Base-by-base conservation (phyloP, 2,888 invertebrate species). In the Toxonevra muliebris region DNA sequence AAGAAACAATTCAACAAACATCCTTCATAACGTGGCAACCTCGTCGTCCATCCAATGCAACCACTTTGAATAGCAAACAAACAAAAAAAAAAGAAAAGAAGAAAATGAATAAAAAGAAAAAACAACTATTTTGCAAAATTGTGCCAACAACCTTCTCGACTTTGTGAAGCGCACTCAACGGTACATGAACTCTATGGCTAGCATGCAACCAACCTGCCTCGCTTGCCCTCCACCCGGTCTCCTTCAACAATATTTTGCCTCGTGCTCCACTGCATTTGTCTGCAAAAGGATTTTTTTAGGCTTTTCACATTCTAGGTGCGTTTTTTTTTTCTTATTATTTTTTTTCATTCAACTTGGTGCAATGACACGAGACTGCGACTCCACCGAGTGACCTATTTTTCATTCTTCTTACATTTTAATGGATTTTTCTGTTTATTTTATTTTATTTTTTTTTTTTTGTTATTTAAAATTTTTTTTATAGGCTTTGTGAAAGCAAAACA, bases 321-420 rank as follows among this genome's bases (percentile, higher is more conserved):
- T 30, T 7, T 30, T 30, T 7, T 30, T 30, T 15, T 7, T 17
- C 17, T 15, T 52, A 30, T 54, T 62, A 17, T 63, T 43, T 54
- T 41, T 42, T 19, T 12, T 40, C 54, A 62, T 41, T 30, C 59
- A 52, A 52, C 41, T 61, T 52, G 50, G 13, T 61, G 40, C 17
- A 61, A 13, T 19, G 15, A 41, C 17, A 45, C 45, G 30, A 30
- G 30, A 30, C 30, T 30, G 30, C 30, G 7, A 30, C 30, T 30
- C 30, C 30, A 30, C 30, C 30, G 30, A 30, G 30, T 30, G 30
- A 7, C 30, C 30, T 30, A 30, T 30, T 30, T 30, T 30, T 30
- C 30, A 30, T 74, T 74, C 76, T 78, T 77, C 78, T 77, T 78
- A 77, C 77, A 77, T 77, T 72, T 77, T 77, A 66, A 64, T 76